Conservation (phyloP, 2,888 invertebrate genomes). For the Caenorhabditis sinica region DNA sequence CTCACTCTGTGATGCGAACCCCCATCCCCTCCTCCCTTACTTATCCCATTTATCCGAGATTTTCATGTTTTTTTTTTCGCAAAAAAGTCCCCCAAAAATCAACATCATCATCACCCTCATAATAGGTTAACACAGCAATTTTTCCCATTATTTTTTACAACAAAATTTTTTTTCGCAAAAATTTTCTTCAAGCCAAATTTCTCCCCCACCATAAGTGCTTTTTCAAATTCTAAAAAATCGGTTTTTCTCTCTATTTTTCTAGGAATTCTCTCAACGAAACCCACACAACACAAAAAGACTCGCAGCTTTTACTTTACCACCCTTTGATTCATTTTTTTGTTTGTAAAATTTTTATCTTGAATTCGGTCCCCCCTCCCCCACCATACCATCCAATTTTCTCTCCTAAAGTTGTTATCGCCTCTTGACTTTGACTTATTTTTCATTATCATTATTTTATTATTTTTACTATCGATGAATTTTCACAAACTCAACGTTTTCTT, state of each 20-base stretch:
- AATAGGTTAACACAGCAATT: too few species aligned
- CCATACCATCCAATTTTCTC: background rate
- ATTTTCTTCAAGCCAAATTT: conserved; percentile 3
- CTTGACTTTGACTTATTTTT: background rate
- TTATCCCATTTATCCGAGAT: conserved; percentile 15
- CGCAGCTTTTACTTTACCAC: conserved; percentile 6
- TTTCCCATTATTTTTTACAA: background rate
- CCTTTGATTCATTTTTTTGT: conserved; percentile 1
- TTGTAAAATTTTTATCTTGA: conserved; percentile 33
- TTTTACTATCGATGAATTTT: conserved; percentile 1
- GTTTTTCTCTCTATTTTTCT: background rate
- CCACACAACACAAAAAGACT: background rate
- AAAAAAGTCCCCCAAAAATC: background rate
- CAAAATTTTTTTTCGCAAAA: background rate
- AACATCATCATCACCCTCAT: background rate
- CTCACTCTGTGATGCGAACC: conserved; percentile 42
- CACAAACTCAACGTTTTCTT: too few species aligned
- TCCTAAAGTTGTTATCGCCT: conserved; percentile 3
- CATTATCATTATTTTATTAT: conserved; percentile 2
- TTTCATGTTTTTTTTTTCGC: too few species aligned
- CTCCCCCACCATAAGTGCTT: background rate
- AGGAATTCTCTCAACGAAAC: conserved; percentile 13
- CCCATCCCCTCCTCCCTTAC: conserved; percentile 1
- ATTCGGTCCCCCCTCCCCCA: conserved; percentile 20
- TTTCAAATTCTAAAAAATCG: conserved; percentile 1